phyloP scores from a whole-genome alignment of 2,797 vertebrate genomes.

The Argyrosomus regius region DNA sequence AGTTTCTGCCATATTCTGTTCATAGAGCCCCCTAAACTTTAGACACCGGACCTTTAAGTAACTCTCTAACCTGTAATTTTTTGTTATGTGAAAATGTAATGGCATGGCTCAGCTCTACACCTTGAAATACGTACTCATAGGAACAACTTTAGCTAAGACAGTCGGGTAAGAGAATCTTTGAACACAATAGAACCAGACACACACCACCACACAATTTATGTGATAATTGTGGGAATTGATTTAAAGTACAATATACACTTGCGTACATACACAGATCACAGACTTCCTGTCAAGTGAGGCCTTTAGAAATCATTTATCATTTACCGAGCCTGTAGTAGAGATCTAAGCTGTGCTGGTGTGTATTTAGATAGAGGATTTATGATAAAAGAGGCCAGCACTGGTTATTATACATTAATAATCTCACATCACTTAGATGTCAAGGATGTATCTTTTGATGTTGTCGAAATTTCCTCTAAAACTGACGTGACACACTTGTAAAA shows the following conservation, averaged over 20 bases:
- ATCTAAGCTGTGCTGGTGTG: constrained; percentile 5
- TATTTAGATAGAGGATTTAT: constrained; percentile 26
- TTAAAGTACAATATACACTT: constrained; percentile 1
- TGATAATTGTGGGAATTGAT: constrained; percentile 1
- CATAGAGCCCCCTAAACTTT: too few relatives aligned
- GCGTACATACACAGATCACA: neutral
- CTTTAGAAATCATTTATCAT: constrained; percentile 42
- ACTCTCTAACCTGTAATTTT: neutral
- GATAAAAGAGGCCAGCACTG: constrained; percentile 14
- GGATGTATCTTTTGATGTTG: constrained; percentile 44
- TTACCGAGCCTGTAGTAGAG: constrained; percentile 10
- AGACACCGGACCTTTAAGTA: neutral
- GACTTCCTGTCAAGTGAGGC: constrained; percentile 14
- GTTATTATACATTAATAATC: constrained; percentile 38
- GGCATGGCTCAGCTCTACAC: neutral
- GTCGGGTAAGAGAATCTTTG: neutral
- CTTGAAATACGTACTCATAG: neutral
- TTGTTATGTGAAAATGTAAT: constrained; percentile 4
- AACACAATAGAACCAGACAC: neutral
- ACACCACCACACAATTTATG: neutral
- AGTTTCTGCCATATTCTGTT: too few relatives aligned
- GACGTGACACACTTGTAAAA: constrained; percentile 53
- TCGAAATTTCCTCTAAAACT: constrained; percentile 37
- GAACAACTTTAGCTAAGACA: neutral
- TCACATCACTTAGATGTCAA: constrained; percentile 19